phyloP scores from a whole-genome alignment of 2,888 invertebrate genomes.

The Perizoma affinitatum region DNA sequence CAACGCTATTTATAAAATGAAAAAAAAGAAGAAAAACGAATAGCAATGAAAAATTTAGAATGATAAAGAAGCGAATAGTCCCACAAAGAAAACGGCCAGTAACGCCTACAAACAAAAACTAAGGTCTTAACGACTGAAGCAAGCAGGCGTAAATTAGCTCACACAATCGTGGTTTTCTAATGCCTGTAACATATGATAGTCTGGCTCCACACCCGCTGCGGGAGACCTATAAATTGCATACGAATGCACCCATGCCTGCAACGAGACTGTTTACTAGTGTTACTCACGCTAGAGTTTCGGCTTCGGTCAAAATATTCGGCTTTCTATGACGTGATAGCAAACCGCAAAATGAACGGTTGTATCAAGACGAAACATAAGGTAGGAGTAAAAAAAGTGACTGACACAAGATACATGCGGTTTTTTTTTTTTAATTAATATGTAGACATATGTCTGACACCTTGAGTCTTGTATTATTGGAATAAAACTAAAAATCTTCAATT shows the following conservation, averaged over 20 bases:
- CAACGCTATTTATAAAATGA: too few relatives aligned
- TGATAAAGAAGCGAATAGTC: too few relatives aligned
- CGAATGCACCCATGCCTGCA: conserved; percentile 42
- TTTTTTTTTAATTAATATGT: too few relatives aligned
- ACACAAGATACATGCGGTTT: too few relatives aligned
- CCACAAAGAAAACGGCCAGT: conserved; percentile 7
- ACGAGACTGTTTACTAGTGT: conserved; percentile 12
- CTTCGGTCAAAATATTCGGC: conserved; percentile 6
- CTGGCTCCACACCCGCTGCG: conserved; percentile 57
- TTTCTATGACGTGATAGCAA: not conserved
- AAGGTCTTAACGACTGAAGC: conserved; percentile 18
- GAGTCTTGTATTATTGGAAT: too few relatives aligned
- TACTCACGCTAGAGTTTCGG: not conserved
- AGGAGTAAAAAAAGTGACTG: too few relatives aligned
- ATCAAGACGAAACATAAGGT: too few relatives aligned
- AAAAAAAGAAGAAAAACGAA: too few relatives aligned
- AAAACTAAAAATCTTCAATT: too few relatives aligned
- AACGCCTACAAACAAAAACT: conserved; percentile 22
- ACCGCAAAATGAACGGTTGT: too few relatives aligned
- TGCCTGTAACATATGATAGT: conserved; percentile 51
- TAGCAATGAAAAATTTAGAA: too few relatives aligned
- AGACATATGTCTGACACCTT: too few relatives aligned
- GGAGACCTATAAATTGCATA: conserved; percentile 73
- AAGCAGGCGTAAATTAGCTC: conserved; percentile 40
- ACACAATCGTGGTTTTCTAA: conserved; percentile 51